Base-by-base conservation (phyloP, 1,140 invertebrate genomes). In the Rhynchophorus ferrugineus region DNA sequence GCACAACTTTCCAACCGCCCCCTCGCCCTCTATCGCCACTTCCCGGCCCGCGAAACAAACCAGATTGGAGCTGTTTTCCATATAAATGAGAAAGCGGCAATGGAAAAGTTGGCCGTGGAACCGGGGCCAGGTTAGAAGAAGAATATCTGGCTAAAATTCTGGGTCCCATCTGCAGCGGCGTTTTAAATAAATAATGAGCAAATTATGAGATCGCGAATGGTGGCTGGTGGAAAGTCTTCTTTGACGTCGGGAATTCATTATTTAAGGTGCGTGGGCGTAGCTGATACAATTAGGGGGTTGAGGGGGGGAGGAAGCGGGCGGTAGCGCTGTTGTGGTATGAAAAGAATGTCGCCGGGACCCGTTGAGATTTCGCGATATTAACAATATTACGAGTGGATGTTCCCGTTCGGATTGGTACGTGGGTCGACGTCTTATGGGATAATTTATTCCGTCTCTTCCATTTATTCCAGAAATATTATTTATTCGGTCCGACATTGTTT, bases 31-130 rank as follows among this genome's bases (percentile, higher is more conserved):
- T n/a, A n/a, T n/a, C n/a, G n/a, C n/a, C n/a, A n/a, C n/a, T n/a
- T n/a, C n/a, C n/a, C n/a, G n/a, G n/a, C n/a, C n/a, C n/a, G n/a
- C n/a, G n/a, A n/a, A n/a, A n/a, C n/a, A n/a, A 34, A 36, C 33
- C 9, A 44, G 43, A 44, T 44, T 44, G 43, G 34, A 34, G 20
- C 44, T 46, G 44, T 36, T 46, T 46, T 46, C 44, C 44, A 46
- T 46, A 35, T 46, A 46, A 46, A 46, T 34, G 44, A 46, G 29
- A 46, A 35, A 18, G 16, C 5, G 19, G n/a, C n/a, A n/a, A n/a
- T 41, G 3, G 16, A 41, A 6, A 41, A 17, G 3, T 17, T 9
- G 3, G n/a, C 7, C 14, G 3, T 3, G 13, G 14, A 37, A 37
- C n/a, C 17, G 5, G 35, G 16, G 19, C 5, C 17, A 9, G 9